Evolutionary conservation across 2,113 vertebrate genomes (phyloP).

Genomic region (Pithys albifrons): DNA sequence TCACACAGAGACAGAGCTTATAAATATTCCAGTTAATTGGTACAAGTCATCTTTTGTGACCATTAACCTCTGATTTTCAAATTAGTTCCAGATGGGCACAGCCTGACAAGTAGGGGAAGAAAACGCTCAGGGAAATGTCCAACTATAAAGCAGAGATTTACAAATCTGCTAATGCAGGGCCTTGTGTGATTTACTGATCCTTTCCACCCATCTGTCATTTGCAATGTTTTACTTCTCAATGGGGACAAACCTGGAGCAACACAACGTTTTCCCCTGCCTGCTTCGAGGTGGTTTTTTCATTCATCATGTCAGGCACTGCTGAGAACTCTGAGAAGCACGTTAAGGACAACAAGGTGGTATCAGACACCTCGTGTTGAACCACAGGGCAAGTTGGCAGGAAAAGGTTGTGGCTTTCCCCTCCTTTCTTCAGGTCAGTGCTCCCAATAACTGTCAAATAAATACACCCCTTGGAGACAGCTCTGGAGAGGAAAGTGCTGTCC

Average conservation of each 20-base stretch:
- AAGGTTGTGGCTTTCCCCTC: background rate
- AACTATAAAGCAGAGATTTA: background rate
- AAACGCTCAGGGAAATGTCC: background rate
- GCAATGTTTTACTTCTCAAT: background rate
- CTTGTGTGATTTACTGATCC: background rate
- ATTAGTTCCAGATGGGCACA: constrained; percentile 36
- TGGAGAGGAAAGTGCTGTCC: background rate
- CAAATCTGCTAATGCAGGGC: background rate
- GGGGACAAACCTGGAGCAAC: background rate
- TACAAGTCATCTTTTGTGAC: constrained; percentile 41
- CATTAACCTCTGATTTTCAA: constrained; percentile 49
- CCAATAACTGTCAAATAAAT: background rate
- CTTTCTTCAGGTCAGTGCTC: background rate
- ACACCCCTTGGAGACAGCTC: background rate
- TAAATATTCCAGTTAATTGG: constrained; percentile 51
- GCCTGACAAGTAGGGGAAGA: background rate
- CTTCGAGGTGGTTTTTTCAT: background rate
- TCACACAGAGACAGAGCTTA: background rate
- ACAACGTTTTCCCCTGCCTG: background rate
- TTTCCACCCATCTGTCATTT: background rate
- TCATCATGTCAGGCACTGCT: background rate
- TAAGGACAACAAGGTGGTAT: background rate
- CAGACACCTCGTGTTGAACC: background rate
- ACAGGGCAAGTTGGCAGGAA: background rate
- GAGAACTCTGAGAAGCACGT: background rate